Evolutionary conservation across 2,113 vertebrate species (phyloP).

Genomic region (Hypanus sabinus): DNA sequence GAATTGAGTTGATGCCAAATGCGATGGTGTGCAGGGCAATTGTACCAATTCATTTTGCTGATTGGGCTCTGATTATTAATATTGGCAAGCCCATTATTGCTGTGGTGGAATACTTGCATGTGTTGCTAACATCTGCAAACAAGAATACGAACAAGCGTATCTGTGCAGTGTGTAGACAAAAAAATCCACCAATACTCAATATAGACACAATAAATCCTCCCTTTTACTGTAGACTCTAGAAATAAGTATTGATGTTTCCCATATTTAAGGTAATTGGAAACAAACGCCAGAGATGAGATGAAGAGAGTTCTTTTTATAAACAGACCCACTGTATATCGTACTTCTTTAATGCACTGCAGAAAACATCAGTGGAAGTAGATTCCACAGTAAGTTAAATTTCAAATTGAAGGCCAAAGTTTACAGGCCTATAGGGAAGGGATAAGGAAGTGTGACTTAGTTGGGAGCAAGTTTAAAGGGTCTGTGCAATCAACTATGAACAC

Average conservation of each 20-base stretch:
- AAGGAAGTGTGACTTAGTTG: no score
- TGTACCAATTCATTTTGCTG: background rate
- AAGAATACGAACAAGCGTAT: background rate
- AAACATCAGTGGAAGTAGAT: background rate
- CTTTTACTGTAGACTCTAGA: background rate
- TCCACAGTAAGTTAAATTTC: no score
- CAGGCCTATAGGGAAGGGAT: no score
- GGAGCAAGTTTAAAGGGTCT: no score
- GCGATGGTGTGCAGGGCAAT: background rate
- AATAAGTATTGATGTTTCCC: background rate
- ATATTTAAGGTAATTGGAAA: background rate
- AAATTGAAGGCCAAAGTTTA: no score
- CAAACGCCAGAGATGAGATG: background rate
- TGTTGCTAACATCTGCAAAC: background rate
- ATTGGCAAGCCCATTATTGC: no score
- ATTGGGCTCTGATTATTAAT: background rate
- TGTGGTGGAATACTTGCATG: background rate
- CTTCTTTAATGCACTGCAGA: background rate
- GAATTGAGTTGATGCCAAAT: background rate
- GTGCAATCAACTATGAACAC: no score
- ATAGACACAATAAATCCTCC: background rate
- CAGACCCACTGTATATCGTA: no score
- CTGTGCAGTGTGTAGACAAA: background rate
- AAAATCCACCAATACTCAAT: background rate
- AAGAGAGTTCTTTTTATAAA: background rate